Base-by-base conservation (phyloP, 2,888 invertebrate species). In the Cataglyphis rosenhaueri region DNA sequence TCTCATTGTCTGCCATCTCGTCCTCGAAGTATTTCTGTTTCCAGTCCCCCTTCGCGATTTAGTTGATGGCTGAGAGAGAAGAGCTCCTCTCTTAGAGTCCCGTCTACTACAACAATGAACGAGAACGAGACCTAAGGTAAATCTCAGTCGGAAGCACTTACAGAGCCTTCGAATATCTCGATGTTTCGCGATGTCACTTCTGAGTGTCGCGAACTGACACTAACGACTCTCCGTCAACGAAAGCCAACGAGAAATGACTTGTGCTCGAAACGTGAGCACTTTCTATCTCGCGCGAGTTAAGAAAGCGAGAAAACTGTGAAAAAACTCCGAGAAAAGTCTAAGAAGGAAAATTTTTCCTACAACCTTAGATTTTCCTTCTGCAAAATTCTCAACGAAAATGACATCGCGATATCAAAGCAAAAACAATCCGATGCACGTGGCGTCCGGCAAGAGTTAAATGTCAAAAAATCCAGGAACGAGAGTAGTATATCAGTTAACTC, bases 1-100 rank as follows among this genome's bases (percentile, higher is more conserved):
- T 90, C 88, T 89, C 89, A 85, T 89, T 90, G 88, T 88, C 89
- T 86, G 52, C 66, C 81, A 73, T 32, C 29, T 44, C 59, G 68
- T 21, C 68, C 59, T 75, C 29, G 38, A 38, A 44, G 29, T 66
- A 29, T 44, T 44, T 55, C 61, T 41, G 65, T 44, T 61, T 65
- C 21, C 21, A 52, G 59, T 32, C 68, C 52, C 52, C 57, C 59
- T 65, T 29, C 66, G 4, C 81, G 62, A 64, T 59, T 59, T 68
- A 59, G 57, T 61, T 66, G 61, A 78, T 61, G 64, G 38, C 21
- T 70, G 59, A 55, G 61, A 59, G 79, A 78, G 73, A 61, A 66
- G 48, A 62, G 57, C 32, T 52, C 9, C 21, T n/a, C 48, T 76
- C 38, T 74, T 35, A 44, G 57, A 12, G 15, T 29, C n/a, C 52